Base-by-base conservation (phyloP, 2,797 vertebrate species). In the Buphagus erythrorhynchus region DNA sequence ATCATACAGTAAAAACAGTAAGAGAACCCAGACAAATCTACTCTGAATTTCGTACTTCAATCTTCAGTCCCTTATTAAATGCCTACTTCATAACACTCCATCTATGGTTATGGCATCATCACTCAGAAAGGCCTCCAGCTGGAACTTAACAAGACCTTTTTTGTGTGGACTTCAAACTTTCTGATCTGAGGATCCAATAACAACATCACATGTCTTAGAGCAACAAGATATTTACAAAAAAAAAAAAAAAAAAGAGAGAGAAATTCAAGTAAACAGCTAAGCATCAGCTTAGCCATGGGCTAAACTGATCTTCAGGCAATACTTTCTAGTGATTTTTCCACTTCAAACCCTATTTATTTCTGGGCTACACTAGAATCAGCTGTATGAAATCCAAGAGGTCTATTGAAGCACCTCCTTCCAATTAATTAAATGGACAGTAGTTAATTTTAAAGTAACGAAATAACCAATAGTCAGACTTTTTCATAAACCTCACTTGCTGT, bases 241-340 rank as follows among this genome's bases (percentile, higher is more conserved):
- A 28, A 45, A 5, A 43, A 22, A 19, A 40, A n/a, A n/a, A 42
- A 51, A 12, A 26, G 48, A 40, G 0, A 42, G 3, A 69, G 29
- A 75, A 58, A 80, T 69, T 52, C 8, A 90, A 88, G 40, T 61
- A 78, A 93, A 82, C 25, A 80, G 28, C 42, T n/a, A n/a, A n/a
- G n/a, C n/a, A n/a, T n/a, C n/a, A 78, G 25, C 15, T 80, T 67
- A 79, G 46, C 61, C 26, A 55, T 1, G 2, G 48, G 31, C 48
- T 69, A 74, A 84, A 52, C 1, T 35, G 48, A 57, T 40, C 7
- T 46, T 73, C 68, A 87, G 21, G 33, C 59, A 87, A 46, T 36
- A 63, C 31, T n/a, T 74, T 69, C n/a, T 28, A 49, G 29, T 55
- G 24, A 58, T 63, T 78, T 78, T 71, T 49, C 26, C 31, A 86